Evolutionary conservation across 2,888 invertebrate genomes (phyloP), one percentile per base, ranked within the genome.

Genomic region (Harpalus rufipes): DNA sequence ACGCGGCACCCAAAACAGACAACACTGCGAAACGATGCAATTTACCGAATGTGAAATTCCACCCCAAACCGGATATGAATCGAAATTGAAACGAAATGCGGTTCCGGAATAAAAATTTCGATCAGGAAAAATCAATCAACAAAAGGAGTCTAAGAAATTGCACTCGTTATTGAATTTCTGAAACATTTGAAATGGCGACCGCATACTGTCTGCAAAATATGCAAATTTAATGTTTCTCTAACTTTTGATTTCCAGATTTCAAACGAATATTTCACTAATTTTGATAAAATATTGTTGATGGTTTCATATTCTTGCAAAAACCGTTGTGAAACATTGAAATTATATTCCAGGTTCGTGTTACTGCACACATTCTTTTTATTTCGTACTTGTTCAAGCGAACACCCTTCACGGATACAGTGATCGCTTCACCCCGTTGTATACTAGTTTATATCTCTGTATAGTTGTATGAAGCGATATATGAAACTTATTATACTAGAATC

Each of bases 101-200:
- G 84, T 84, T 78, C 84, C 84, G 84, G 84, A 78, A 84, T 84
- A 84, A 84, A 84, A 84, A 84, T 84, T 84, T 84, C 84, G 84
- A 84, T 84, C 84, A 84, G 84, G 84, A 84, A 84, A 84, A 84
- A 84, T 84, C 84, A 84, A 84, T 84, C 74, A 78, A 84, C 84
- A 84, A 84, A 78, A 84, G 84, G 63, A 84, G 78, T 84, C 76
- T 76, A 84, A 84, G 84, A 84, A 84, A 84, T 84, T 84, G 84
- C 76, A 78, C 63, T 78, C 72, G 51, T 84, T 84, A 84, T 84
- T 84, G 78, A 78, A 84, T 84, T 78, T 84, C 44, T 78, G 63
- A 78, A 76, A 84, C 84, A 84, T 84, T 84, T 84, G 84, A 63
- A 84, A 84, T 80, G 41, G 58, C 74, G 44, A 72, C 59, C 39